Evolutionary conservation across 2,888 invertebrate species (phyloP).

Genomic region (Clostera curtula): DNA sequence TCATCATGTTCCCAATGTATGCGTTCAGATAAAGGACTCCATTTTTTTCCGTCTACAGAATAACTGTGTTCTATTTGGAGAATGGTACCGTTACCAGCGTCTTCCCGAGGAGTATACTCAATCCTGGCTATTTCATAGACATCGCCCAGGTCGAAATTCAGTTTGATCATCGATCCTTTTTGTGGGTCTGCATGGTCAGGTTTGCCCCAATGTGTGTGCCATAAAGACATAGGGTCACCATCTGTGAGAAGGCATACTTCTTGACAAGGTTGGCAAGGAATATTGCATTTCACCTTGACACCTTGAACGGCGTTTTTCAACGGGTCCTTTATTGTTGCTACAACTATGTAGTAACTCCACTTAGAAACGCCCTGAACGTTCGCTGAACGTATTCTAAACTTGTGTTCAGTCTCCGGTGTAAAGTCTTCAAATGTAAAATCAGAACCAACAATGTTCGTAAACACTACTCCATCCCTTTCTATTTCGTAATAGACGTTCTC

Average conservation of each 20-base stretch:
- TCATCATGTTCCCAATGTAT: conserved; percentile 33
- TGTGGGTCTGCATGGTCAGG: conserved; percentile 23
- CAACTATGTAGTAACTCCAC: conserved; percentile 45
- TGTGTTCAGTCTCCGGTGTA: conserved; percentile 33
- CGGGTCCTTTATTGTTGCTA: conserved; percentile 35
- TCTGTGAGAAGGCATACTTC: conserved; percentile 34
- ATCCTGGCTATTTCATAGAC: conserved; percentile 37
- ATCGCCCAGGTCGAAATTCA: conserved; percentile 36
- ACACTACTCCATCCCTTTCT: conserved; percentile 46
- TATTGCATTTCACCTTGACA: conserved; percentile 35
- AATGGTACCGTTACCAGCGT: conserved; percentile 53
- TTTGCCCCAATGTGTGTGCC: conserved; percentile 41
- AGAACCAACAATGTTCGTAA: conserved; percentile 37
- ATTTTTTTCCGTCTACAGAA: conserved; percentile 35
- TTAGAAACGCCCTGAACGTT: conserved; percentile 36
- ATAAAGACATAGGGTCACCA: conserved; percentile 25
- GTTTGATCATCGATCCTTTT: conserved; percentile 26
- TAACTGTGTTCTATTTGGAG: conserved; percentile 37
- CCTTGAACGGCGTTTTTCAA: conserved; percentile 31
- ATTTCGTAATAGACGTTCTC: conserved; percentile 47
- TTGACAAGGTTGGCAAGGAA: conserved; percentile 34
- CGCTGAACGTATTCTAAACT: conserved; percentile 46
- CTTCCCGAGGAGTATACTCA: conserved; percentile 45
- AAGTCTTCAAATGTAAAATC: conserved; percentile 40
- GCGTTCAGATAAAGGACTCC: conserved; percentile 34